Evolutionary conservation across 92 coral and sea anemone genomes (phyloP).

Genomic region (Zoanthus sociatus): DNA sequence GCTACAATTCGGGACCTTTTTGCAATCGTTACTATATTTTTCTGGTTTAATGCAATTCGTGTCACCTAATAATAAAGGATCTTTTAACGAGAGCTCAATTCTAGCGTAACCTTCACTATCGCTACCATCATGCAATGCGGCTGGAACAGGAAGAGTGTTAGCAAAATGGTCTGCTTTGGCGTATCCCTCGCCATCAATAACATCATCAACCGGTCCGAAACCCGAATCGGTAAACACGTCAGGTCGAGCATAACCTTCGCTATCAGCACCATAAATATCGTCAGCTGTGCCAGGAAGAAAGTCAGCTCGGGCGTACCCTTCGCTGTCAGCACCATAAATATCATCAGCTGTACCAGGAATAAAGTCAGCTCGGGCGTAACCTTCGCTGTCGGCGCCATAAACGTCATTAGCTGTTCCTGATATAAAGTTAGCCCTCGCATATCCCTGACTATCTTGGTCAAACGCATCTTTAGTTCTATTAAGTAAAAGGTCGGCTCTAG

Average conservation of each 20-base stretch:
- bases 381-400: background rate
- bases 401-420: background rate
- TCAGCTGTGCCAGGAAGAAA: background rate
- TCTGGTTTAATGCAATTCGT: background rate
- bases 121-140: background rate
- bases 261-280: background rate
- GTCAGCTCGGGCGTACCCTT: slow-evolving; percentile 22
- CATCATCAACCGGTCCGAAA: background rate
- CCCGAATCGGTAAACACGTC: background rate
- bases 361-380: slow-evolving; percentile 4
- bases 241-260: background rate
- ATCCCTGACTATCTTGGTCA: slow-evolving; percentile 6
- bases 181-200: background rate
- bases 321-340: slow-evolving; percentile 4
- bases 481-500: background rate
- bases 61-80: background rate
- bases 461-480: background rate
- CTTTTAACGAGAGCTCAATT: background rate
- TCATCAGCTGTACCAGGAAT: background rate
- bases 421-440: slow-evolving; percentile 14
- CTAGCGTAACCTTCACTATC: slow-evolving; percentile 23
- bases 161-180: background rate
- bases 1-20: background rate
- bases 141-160: background rate
- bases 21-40: background rate